phyloP scores from a whole-genome alignment of 2,797 vertebrate species.

The Oreortyx pictus region DNA sequence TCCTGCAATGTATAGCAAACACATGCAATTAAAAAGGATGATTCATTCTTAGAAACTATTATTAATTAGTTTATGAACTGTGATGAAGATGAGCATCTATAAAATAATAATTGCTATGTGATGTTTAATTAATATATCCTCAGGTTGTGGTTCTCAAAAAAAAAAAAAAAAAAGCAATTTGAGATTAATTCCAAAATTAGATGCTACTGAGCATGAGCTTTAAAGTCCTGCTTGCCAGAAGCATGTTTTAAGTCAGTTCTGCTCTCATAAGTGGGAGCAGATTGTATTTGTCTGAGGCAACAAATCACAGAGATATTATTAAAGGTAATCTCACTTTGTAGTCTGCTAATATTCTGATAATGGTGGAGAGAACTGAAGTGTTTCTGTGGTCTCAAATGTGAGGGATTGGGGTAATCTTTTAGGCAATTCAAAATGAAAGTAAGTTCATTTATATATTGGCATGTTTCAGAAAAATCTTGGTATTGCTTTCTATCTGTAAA shows the following conservation, averaged over 20 bases:
- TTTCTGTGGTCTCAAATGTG: neutral
- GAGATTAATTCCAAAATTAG: neutral
- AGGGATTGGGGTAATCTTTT: neutral
- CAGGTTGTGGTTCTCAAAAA: slow-evolving; percentile 15
- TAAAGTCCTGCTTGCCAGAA: neutral
- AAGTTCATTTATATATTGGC: neutral
- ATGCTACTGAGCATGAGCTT: neutral
- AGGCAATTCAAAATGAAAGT: neutral
- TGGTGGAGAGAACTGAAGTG: neutral
- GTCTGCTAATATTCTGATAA: neutral
- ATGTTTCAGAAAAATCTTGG: neutral
- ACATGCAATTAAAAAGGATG: neutral
- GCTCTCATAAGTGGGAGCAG: neutral
- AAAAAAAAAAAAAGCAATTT: neutral
- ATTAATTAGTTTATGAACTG: neutral
- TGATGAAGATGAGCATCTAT: neutral
- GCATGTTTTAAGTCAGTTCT: neutral
- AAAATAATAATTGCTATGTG: slow-evolving; percentile 3
- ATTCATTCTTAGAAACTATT: neutral
- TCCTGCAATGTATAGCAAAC: neutral
- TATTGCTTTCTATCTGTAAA: neutral
- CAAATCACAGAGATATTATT: neutral
- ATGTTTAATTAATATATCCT: slow-evolving; percentile 21
- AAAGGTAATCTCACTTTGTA: neutral
- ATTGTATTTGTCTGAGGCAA: neutral